phyloP scores from a whole-genome alignment of 2,113 vertebrate species.

The Triplophysa tibetana region DNA sequence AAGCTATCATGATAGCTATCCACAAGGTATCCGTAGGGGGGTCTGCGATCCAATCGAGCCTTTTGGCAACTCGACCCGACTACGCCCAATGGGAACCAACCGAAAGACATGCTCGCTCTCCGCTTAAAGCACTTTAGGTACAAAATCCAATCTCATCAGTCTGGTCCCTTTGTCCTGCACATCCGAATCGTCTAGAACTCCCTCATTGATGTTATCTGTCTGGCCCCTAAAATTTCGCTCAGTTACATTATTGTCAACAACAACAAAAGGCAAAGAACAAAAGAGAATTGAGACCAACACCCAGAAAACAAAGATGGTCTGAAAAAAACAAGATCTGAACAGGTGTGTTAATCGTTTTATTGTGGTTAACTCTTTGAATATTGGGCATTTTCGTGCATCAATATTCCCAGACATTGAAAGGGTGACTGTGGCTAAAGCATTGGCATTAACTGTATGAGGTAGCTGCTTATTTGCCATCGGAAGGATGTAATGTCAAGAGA shows the following conservation, averaged over 20 bases:
- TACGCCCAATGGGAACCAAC: not conserved
- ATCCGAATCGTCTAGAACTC: conserved; percentile 11
- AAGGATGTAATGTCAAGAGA: conserved; percentile 28
- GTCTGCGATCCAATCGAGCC: conserved; percentile 12
- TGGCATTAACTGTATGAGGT: conserved; percentile 47
- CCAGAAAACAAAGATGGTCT: conserved; percentile 27
- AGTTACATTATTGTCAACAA: conserved; percentile 25
- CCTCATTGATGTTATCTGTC: conserved; percentile 18
- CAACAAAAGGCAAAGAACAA: conserved; percentile 14
- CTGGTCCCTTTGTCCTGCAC: conserved; percentile 1
- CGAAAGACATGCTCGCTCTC: conserved; percentile 25
- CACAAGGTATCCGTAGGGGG: not conserved
- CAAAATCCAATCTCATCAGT: conserved; percentile 22
- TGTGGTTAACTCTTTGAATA: not conserved
- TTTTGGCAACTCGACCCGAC: conserved; percentile 3
- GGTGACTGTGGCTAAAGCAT: conserved; percentile 29
- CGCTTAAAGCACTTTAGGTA: conserved; percentile 17
- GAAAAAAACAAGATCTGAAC: conserved; percentile 31
- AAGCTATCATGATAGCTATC: not conserved
- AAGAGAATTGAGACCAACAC: conserved; percentile 16
- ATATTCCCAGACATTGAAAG: conserved; percentile 4
- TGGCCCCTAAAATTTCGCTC: conserved; percentile 11
- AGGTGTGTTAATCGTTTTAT: not conserved
- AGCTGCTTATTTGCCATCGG: conserved; percentile 44
- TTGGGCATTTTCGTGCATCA: not conserved